Percentiles rank a stretch among this genome's conserved stretches.
Conservation (phyloP, 2,113 vertebrate genomes). For the Cygnus atratus region DNA sequence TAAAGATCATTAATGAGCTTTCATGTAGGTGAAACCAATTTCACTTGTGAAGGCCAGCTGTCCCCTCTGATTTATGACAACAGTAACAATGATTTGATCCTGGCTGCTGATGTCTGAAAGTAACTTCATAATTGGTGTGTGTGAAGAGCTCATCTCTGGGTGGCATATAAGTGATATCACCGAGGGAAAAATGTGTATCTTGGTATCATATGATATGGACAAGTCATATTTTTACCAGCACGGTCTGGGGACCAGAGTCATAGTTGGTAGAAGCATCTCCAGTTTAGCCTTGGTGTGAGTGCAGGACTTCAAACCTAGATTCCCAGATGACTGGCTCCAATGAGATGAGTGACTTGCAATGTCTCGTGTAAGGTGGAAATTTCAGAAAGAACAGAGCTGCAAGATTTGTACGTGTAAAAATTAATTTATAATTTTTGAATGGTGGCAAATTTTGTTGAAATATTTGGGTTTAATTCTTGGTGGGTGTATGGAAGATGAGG, state of each 20-base stretch:
- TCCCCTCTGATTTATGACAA: neutral
- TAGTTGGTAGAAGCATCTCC: neutral
- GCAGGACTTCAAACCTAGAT: neutral
- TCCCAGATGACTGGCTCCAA: neutral
- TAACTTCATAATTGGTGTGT: neutral
- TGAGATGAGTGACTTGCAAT: neutral
- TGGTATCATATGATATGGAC: neutral
- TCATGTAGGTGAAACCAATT: neutral
- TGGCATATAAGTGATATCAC: neutral
- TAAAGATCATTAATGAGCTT: neutral
- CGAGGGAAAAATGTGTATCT: neutral
- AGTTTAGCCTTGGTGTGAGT: neutral
- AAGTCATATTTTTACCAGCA: neutral
- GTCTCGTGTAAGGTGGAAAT: neutral
- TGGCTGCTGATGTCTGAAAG: neutral
- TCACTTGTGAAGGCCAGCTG: neutral
- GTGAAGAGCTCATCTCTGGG: neutral
- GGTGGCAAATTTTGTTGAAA: neutral
- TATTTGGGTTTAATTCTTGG: neutral
- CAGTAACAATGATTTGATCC: neutral
- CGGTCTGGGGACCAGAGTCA: neutral
- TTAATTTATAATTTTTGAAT: neutral
- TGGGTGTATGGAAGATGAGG: neutral
- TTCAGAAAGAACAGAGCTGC: neutral
- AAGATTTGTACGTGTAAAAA: neutral